Evolutionary conservation across 92 coral and sea anemone species (phyloP).

Genomic region (Bergia puertoricense): DNA sequence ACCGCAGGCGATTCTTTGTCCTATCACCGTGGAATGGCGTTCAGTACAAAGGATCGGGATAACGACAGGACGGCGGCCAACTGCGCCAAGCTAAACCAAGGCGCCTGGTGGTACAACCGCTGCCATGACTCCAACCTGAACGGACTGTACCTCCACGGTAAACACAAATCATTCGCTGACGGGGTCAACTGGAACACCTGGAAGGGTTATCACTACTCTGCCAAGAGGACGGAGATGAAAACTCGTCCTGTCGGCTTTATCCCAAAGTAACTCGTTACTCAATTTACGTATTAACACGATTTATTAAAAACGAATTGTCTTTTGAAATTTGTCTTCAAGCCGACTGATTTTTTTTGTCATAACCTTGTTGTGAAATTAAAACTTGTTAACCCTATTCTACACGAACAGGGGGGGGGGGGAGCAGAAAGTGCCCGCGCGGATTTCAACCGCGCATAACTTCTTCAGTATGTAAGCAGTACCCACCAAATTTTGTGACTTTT

Average conservation of each 20-base stretch:
- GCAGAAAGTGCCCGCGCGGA: too few species aligned
- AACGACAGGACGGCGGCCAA: constrained; percentile 16
- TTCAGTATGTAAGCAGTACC: too few species aligned
- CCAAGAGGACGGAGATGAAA: constrained; percentile 65
- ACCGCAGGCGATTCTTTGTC: constrained; percentile 58
- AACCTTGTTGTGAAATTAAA: too few species aligned
- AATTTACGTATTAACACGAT: not conserved
- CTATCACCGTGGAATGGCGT: constrained; percentile 32
- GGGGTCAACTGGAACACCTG: constrained; percentile 64
- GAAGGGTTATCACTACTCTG: constrained; percentile 63
- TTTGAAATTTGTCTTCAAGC: not conserved
- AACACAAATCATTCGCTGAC: constrained; percentile 45
- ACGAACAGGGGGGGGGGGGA: too few species aligned
- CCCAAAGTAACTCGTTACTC: not conserved
- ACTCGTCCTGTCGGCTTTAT: constrained; percentile 40
- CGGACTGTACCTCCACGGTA: constrained; percentile 57
- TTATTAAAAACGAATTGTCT: not conserved
- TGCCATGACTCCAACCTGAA: constrained; percentile 52
- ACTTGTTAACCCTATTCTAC: too few species aligned
- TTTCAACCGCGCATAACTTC: too few species aligned
- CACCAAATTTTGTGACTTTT: too few species aligned
- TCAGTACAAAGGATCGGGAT: constrained; percentile 57
- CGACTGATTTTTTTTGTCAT: too few species aligned
- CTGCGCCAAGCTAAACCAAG: constrained; percentile 44
- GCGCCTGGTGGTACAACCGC: constrained; percentile 59